Evolutionary conservation across 2,797 vertebrate genomes (phyloP).

Genomic region (Arrhamphus sclerolepis): DNA sequence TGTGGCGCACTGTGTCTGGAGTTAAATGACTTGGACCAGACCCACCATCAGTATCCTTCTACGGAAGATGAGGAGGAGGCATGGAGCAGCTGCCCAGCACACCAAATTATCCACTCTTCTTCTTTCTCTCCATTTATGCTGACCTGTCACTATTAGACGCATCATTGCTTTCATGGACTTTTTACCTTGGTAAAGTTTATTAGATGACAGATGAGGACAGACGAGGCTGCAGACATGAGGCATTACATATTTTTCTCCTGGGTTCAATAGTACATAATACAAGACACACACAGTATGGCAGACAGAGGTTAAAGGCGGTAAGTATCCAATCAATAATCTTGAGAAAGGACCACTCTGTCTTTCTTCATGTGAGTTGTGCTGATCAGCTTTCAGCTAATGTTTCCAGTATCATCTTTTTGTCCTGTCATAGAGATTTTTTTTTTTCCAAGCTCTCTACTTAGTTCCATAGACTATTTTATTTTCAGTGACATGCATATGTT

Average conservation of each 20-base stretch:
- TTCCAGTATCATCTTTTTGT: constrained; percentile 38
- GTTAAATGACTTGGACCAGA: constrained; percentile 40
- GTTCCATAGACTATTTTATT: background rate
- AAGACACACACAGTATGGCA: constrained; percentile 39
- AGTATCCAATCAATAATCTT: constrained; percentile 69
- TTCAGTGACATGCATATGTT: background rate
- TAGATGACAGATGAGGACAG: constrained; percentile 17
- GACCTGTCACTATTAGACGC: constrained; percentile 34
- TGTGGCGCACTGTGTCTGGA: constrained; percentile 44
- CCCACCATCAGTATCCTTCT: constrained; percentile 43
- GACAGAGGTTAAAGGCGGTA: constrained; percentile 27
- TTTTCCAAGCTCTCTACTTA: constrained; percentile 10
- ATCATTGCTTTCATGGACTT: constrained; percentile 15
- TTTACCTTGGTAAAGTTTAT: constrained; percentile 20
- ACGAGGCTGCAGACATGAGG: constrained; percentile 19
- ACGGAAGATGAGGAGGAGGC: constrained; percentile 19
- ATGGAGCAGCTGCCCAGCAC: constrained; percentile 24
- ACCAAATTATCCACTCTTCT: background rate
- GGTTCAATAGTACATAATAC: constrained; percentile 31
- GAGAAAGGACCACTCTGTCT: constrained; percentile 54
- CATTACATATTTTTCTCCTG: constrained; percentile 27
- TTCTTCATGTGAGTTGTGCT: constrained; percentile 34
- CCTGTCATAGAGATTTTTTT: constrained; percentile 17
- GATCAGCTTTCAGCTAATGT: constrained; percentile 68
- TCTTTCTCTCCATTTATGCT: constrained; percentile 29